A percentile compares a stretch with the other conserved stretches of the same genome.
These are phyloP conservation scores for Bombylius discolor DNA, from an alignment of 2,888 invertebrate species.

Conservation along the genomic window DNA sequence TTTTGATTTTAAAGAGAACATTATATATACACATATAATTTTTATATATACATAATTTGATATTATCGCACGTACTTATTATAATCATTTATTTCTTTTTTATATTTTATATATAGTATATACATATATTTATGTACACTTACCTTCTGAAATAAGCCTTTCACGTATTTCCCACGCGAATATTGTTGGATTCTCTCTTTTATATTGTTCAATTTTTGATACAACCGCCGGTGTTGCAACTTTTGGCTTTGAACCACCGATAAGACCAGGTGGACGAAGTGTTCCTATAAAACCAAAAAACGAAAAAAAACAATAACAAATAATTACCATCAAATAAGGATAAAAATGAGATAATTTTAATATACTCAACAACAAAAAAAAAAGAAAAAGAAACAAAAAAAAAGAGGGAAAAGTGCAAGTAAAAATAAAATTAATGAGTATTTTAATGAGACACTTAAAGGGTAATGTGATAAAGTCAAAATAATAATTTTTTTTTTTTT, in stretches of 20 bases:
- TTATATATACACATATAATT: too few species aligned
- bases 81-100: neutral
- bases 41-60: too few species aligned
- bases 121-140: slow-evolving; percentile 21
- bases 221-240: slow-evolving; percentile 96
- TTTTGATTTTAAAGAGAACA: too few species aligned
- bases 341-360: too few species aligned
- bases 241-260: slow-evolving; percentile 93
- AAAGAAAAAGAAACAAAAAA: too few species aligned
- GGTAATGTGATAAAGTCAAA: too few species aligned
- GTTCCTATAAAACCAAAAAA: slow-evolving; percentile 51
- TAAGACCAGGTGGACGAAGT: slow-evolving; percentile 75
- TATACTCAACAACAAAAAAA: too few species aligned
- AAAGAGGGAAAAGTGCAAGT: too few species aligned
- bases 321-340: neutral
- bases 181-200: slow-evolving; percentile 94
- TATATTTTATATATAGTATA: neutral
- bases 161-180: slow-evolving; percentile 99
- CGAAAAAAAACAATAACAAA: neutral
- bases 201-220: slow-evolving; percentile 96
- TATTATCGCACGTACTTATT: neutral
- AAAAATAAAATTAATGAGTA: too few species aligned
- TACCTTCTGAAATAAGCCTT: slow-evolving; percentile 91
- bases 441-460: too few species aligned
- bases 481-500: too few species aligned